These are phyloP conservation scores for Lepidurus apus DNA, from an alignment of 1,140 invertebrate genomes.

Conservation along the genomic window DNA sequence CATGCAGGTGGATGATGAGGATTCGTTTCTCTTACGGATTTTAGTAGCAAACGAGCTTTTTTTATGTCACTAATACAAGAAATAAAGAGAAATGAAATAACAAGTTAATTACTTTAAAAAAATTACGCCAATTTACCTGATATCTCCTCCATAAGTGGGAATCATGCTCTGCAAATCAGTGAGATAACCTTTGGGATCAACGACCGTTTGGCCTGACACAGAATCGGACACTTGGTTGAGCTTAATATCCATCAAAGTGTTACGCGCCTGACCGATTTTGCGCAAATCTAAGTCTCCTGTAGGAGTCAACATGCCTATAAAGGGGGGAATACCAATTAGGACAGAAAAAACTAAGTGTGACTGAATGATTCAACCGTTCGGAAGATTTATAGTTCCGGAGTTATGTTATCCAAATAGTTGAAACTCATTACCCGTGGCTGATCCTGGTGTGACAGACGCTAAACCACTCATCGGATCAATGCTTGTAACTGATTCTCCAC, in stretches of 20 bases:
- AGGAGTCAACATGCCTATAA: conserved; percentile 59
- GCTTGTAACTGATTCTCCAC: conserved; percentile 69
- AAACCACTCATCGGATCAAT: conserved; percentile 81
- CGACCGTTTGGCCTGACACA: conserved; percentile 96
- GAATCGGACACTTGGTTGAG: conserved; percentile 97
- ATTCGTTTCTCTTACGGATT: conserved; percentile 97
- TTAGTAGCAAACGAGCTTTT: conserved; percentile 91
- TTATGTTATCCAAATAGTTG: neutral
- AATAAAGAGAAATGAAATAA: conserved; percentile 24
- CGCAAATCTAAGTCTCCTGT: conserved; percentile 91
- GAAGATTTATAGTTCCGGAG: neutral
- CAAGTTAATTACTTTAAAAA: neutral
- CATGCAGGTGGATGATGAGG: conserved; percentile 98
- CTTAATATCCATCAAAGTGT: conserved; percentile 99
- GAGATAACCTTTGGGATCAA: conserved; percentile 98
- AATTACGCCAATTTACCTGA: conserved; percentile 58
- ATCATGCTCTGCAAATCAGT: conserved; percentile 99
- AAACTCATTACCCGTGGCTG: conserved; percentile 19
- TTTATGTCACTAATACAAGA: conserved; percentile 76
- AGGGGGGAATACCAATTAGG: neutral
- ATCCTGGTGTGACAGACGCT: conserved; percentile 68
- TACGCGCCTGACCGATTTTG: conserved; percentile 98
- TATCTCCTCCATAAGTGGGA: conserved; percentile 95
- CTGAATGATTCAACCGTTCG: neutral
- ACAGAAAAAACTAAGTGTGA: neutral